Conservation (phyloP, 2,113 vertebrate species). For the Cinclus mexicanus region DNA sequence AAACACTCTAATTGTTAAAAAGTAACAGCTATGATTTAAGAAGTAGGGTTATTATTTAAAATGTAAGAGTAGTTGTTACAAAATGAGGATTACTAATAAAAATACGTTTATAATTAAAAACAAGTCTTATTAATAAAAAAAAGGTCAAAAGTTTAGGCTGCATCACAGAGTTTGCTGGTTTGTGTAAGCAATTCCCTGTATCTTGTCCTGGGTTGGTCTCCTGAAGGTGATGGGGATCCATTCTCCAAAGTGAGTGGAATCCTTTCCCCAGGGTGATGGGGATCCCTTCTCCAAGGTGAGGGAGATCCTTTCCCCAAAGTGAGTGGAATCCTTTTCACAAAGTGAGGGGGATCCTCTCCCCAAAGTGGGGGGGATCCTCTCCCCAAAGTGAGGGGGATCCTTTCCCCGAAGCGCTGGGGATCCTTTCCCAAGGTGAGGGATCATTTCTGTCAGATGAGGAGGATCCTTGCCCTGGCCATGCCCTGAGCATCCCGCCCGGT, state of each 20-base stretch:
- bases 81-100: neutral
- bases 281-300: too few species aligned
- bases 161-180: too few species aligned
- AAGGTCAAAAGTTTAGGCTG: neutral
- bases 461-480: neutral
- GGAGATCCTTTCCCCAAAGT: fast-evolving
- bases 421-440: neutral
- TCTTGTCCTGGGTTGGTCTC: neutral
- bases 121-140: neutral
- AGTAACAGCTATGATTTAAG: neutral
- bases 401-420: fast-evolving
- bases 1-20: neutral
- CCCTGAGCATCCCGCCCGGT: neutral
- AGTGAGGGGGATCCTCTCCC: too few species aligned
- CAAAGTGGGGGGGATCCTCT: fast-evolving
- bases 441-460: neutral
- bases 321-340: neutral
- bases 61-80: neutral
- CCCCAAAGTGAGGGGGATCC: fast-evolving
- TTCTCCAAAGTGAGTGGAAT: too few species aligned
- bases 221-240: neutral
- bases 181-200: neutral
- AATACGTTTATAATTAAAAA: fast-evolving
- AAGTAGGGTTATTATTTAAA: neutral
- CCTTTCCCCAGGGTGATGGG: neutral